phyloP scores from a whole-genome alignment of 1,140 invertebrate species.

The Anastrepha obliqua region DNA sequence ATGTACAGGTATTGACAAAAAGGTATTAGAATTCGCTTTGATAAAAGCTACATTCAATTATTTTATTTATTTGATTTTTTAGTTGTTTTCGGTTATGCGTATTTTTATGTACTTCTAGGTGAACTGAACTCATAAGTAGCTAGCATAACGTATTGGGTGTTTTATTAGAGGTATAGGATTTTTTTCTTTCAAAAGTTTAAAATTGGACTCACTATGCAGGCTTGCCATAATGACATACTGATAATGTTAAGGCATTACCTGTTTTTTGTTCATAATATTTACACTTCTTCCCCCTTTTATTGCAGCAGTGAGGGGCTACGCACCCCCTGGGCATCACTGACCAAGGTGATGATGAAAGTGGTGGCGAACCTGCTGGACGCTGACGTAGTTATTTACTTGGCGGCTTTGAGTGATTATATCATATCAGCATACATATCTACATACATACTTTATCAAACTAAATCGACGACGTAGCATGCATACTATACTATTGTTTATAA shows the following conservation, averaged over 20 bases:
- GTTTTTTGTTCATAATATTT: neutral
- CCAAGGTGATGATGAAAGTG: neutral
- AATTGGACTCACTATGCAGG: too few species aligned
- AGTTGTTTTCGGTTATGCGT: neutral
- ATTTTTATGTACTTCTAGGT: conserved; percentile 19
- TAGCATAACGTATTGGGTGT: neutral
- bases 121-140: neutral
- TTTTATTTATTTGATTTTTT: neutral
- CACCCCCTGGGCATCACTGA: neutral
- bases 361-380: neutral
- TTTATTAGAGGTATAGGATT: too few species aligned
- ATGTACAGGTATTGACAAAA: neutral
- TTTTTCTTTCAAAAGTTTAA: too few species aligned
- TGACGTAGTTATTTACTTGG: neutral
- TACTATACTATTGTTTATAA: neutral
- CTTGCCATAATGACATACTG: too few species aligned
- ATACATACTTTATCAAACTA: neutral
- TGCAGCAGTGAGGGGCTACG: neutral
- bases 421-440: conserved; percentile 26
- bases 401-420: neutral
- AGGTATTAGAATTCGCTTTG: neutral
- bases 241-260: too few species aligned
- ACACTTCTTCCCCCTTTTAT: neutral
- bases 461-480: neutral
- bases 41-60: neutral